Evolutionary conservation across 2,888 invertebrate species (phyloP).

Genomic region (Hololepta plana): DNA sequence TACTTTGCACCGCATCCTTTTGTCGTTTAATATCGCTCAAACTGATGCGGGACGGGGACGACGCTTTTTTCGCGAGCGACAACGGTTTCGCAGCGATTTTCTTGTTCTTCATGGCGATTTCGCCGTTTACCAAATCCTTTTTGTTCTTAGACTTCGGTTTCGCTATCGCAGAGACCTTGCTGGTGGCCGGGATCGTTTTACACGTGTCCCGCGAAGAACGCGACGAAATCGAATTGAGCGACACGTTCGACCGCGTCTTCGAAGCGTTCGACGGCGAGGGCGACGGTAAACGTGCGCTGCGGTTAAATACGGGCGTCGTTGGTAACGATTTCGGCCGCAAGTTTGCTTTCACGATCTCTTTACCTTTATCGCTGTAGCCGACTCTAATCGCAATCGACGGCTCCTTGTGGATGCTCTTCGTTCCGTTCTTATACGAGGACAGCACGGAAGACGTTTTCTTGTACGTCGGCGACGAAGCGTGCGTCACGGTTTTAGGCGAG

Average conservation of each 20-base stretch:
- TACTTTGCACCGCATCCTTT: slow-evolving; percentile 38
- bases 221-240: slow-evolving; percentile 19
- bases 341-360: slow-evolving; percentile 15
- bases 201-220: slow-evolving; percentile 9
- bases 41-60: slow-evolving; percentile 7
- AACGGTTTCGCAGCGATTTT: slow-evolving; percentile 9
- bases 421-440: slow-evolving; percentile 19
- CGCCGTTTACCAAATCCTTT: slow-evolving; percentile 20
- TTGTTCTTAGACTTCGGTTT: slow-evolving; percentile 12
- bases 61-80: slow-evolving; percentile 13
- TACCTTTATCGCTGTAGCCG: slow-evolving; percentile 22
- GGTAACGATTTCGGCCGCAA: slow-evolving; percentile 10
- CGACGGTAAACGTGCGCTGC: slow-evolving; percentile 10
- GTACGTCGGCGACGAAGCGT: slow-evolving; percentile 19
- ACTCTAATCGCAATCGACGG: slow-evolving; percentile 29
- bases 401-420: slow-evolving; percentile 13
- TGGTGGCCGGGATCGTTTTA: slow-evolving; percentile 6
- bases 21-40: slow-evolving; percentile 20
- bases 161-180: slow-evolving; percentile 6
- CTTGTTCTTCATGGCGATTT: slow-evolving; percentile 19
- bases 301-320: slow-evolving; percentile 10
- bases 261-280: slow-evolving; percentile 15
- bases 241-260: slow-evolving; percentile 15
- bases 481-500: slow-evolving; percentile 38
- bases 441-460: slow-evolving; percentile 26